A percentile compares a stretch with the other conserved stretches of the same genome.
Evolutionary conservation across 2,113 vertebrate species (phyloP).

Genomic region (Pungitius pungitius): DNA sequence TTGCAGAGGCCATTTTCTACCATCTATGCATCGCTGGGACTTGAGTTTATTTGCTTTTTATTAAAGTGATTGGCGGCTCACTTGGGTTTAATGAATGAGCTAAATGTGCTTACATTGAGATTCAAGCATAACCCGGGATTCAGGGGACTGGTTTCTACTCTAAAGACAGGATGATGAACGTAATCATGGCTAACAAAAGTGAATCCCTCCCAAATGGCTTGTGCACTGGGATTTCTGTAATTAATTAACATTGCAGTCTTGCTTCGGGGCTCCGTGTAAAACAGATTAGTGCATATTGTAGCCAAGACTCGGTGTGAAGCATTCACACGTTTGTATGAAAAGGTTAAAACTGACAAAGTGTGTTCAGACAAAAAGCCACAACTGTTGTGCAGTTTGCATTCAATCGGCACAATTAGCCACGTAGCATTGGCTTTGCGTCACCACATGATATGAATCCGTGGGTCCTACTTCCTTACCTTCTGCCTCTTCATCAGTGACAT

Average conservation of each 20-base stretch:
- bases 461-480: conserved; percentile 39
- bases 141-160: conserved; percentile 1
- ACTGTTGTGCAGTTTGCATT: background rate
- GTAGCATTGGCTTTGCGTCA: background rate
- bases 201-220: conserved; percentile 20
- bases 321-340: too few species aligned
- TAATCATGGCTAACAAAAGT: conserved; percentile 7
- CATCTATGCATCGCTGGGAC: conserved; percentile 41
- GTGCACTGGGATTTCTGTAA: background rate
- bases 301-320: too few species aligned
- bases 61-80: conserved; percentile 7
- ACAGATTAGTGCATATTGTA: too few species aligned
- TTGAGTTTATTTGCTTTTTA: conserved; percentile 18
- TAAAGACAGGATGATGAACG: conserved; percentile 38
- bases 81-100: conserved; percentile 11
- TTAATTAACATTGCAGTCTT: background rate
- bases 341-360: background rate
- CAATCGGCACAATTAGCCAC: background rate
- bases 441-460: background rate
- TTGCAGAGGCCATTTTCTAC: conserved; percentile 29
- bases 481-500: background rate
- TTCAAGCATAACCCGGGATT: conserved; percentile 6
- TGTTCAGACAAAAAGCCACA: background rate
- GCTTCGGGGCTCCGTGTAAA: background rate
- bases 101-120: conserved; percentile 4